Conservation (phyloP, 2,888 invertebrate genomes). For the Epirrita christyi region DNA sequence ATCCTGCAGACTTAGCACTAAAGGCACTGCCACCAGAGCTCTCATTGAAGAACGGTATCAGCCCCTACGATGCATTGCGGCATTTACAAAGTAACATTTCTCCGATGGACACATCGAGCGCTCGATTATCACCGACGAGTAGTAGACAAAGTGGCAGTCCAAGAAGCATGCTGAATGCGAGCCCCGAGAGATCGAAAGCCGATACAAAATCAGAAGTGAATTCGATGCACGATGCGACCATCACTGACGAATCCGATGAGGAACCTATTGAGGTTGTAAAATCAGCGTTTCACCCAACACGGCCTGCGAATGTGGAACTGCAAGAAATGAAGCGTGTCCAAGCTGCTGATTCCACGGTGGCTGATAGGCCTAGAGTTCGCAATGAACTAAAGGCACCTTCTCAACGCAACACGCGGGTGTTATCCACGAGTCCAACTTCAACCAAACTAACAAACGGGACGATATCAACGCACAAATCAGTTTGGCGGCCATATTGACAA, state of each 20-base stretch:
- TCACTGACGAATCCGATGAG: constrained; percentile 87
- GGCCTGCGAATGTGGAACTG: constrained; percentile 84
- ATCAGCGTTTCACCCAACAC: constrained; percentile 89
- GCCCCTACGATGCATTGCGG: constrained; percentile 83
- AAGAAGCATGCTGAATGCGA: constrained; percentile 68
- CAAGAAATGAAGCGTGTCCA: constrained; percentile 82
- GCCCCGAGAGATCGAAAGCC: constrained; percentile 79
- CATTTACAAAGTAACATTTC: constrained; percentile 76
- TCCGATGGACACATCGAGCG: constrained; percentile 76
- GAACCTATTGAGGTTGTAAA: constrained; percentile 91
- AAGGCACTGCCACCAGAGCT: constrained; percentile 78
- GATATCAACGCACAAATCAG: constrained; percentile 86
- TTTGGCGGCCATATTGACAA: constrained; percentile 90
- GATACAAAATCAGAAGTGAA: constrained; percentile 86
- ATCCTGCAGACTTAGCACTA: constrained; percentile 79
- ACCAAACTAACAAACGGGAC: constrained; percentile 85
- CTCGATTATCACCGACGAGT: constrained; percentile 82
- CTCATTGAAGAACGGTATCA: constrained; percentile 82
- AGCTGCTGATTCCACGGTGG: constrained; percentile 86
- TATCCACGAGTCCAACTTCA: constrained; percentile 79
- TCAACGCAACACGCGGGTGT: constrained; percentile 74
- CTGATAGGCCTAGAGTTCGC: constrained; percentile 71
- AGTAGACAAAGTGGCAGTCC: constrained; percentile 84
- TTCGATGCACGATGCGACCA: constrained; percentile 86
- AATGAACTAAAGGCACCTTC: constrained; percentile 87